A percentile compares a stretch with the other conserved stretches of the same genome.
These are phyloP conservation scores for Saturnia pavonia DNA, from an alignment of 2,888 invertebrate species.

Conservation along the genomic window DNA sequence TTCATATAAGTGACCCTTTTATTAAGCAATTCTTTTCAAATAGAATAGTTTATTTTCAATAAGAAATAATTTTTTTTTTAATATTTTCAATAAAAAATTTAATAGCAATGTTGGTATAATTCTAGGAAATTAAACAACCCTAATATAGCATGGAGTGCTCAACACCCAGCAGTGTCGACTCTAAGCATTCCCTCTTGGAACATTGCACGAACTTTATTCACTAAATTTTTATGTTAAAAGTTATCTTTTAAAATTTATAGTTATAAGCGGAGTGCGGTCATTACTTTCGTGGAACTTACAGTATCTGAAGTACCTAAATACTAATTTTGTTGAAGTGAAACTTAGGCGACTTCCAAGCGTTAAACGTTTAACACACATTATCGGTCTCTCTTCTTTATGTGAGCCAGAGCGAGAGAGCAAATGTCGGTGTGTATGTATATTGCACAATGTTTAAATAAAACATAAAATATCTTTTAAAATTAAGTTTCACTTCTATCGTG, in stretches of 20 bases:
- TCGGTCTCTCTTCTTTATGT: no score
- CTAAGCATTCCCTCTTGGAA: constrained; percentile 45
- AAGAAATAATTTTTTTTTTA: no score
- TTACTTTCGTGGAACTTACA: neutral
- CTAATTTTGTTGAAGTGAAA: no score
- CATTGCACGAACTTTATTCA: constrained; percentile 36
- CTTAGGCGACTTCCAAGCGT: no score
- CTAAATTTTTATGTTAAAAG: constrained; percentile 44
- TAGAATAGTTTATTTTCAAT: no score
- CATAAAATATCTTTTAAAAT: no score
- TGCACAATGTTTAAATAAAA: no score
- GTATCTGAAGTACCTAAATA: neutral
- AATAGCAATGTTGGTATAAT: neutral
- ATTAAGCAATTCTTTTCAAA: neutral
- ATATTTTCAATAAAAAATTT: neutral
- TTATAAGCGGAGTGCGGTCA: neutral
- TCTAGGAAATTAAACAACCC: constrained; percentile 33
- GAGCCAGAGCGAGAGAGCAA: no score
- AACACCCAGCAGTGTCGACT: constrained; percentile 43
- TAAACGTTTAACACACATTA: no score
- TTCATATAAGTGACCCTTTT: neutral
- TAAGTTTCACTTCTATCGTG: no score
- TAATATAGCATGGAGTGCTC: constrained; percentile 28
- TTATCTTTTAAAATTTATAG: constrained; percentile 27
- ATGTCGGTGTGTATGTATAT: no score